Percentiles rank a stretch among this genome's conserved stretches.
phyloP scores from a whole-genome alignment of 1,140 invertebrate genomes.

The Drosophila erecta region DNA sequence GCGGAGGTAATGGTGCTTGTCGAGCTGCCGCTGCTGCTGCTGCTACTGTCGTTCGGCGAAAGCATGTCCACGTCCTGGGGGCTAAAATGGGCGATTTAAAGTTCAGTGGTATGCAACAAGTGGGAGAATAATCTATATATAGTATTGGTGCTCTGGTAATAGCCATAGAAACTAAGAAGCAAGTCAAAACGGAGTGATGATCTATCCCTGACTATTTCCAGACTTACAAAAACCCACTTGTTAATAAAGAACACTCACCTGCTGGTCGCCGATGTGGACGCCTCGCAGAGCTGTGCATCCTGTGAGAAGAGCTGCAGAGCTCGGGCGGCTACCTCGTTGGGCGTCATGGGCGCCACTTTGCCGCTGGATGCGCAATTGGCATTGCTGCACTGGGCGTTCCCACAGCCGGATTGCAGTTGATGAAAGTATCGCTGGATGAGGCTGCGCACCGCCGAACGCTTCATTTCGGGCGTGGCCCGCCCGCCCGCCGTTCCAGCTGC shows the following conservation, averaged over 20 bases:
- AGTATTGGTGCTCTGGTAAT: too few relatives aligned
- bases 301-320: slow-evolving; percentile 94
- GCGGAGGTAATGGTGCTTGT: slow-evolving; percentile 61
- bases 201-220: too few relatives aligned
- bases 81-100: background rate
- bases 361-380: slow-evolving; percentile 95
- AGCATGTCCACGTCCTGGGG: slow-evolving; percentile 73
- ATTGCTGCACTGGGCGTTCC: slow-evolving; percentile 93
- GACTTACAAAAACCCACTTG: background rate
- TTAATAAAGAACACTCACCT: background rate
- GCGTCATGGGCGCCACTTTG: slow-evolving; percentile 91
- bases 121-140: background rate
- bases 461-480: slow-evolving; percentile 89
- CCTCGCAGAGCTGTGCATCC: slow-evolving; percentile 92
- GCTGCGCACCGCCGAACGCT: slow-evolving; percentile 93
- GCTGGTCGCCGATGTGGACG: slow-evolving; percentile 17
- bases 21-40: slow-evolving; percentile 61
- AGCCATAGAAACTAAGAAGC: too few relatives aligned
- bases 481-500: slow-evolving; percentile 32
- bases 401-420: slow-evolving; percentile 95
- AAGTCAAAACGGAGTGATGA: too few relatives aligned
- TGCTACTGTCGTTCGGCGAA: slow-evolving; percentile 68
- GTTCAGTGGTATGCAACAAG: too few relatives aligned
- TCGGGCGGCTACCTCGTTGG: slow-evolving; percentile 94
- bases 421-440: slow-evolving; percentile 96